A percentile compares a stretch with the other conserved stretches of the same genome.
Conservation (phyloP, 2,888 invertebrate genomes). For the Ornithoptera alexandrae region DNA sequence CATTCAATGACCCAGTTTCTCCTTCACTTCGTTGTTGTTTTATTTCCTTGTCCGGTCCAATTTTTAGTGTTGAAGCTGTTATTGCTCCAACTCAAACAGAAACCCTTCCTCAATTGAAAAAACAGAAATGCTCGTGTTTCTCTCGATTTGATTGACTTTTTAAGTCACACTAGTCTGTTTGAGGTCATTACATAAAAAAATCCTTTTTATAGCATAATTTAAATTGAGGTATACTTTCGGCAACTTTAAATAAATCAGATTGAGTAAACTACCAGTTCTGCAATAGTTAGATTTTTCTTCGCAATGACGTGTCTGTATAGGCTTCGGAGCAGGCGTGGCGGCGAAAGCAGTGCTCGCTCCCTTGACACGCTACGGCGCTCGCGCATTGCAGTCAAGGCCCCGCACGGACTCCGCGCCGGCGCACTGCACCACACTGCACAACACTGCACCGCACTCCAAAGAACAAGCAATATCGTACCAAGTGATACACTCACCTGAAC, state of each 20-base stretch:
- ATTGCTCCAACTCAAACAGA: constrained; percentile 29
- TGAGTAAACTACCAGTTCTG: constrained; percentile 8
- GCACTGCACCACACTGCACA: constrained; percentile 43
- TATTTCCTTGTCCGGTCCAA: constrained; percentile 41
- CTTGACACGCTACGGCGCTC: constrained; percentile 78
- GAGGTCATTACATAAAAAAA: background rate
- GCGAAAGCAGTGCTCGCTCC: constrained; percentile 79
- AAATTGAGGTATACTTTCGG: constrained; percentile 3
- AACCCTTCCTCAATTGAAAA: constrained; percentile 21
- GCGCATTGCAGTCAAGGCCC: constrained; percentile 79
- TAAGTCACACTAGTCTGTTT: background rate
- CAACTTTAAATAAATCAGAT: background rate
- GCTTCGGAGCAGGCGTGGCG: constrained; percentile 65
- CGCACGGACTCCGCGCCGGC: constrained; percentile 44
- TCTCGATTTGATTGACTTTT: constrained; percentile 10
- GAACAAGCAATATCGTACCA: constrained; percentile 49
- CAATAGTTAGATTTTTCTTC: constrained; percentile 10
- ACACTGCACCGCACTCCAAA: constrained; percentile 32
- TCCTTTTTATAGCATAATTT: background rate
- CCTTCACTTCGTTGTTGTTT: constrained; percentile 43
- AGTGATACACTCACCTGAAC: constrained; percentile 35
- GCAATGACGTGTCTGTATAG: constrained; percentile 38
- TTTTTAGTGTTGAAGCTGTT: constrained; percentile 36
- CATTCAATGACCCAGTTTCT: constrained; percentile 55
- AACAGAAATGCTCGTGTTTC: constrained; percentile 10